Evolutionary conservation across 2,113 vertebrate genomes (phyloP), one percentile per base, ranked within the genome.

Genomic region (Diadophis punctatus): DNA sequence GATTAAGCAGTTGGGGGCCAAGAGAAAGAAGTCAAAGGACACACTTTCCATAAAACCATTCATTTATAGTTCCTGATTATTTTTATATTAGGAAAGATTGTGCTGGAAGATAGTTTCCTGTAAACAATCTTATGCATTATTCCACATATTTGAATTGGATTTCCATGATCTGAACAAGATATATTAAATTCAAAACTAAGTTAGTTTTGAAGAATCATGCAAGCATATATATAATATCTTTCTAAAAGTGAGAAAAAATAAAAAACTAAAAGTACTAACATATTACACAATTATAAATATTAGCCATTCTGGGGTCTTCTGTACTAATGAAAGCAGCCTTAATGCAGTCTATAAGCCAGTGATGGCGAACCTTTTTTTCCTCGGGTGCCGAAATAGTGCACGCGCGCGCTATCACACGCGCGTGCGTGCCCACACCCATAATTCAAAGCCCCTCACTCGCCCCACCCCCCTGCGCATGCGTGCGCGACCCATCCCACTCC

Each of bases 71-170:
- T 39, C 46, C 48, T 53, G 0, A 0, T 1, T 93, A 39, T 88
- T 93, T 51, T 85, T 92, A 25, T 91, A 96, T 43, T 93, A 16
- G 63, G 53, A 89, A 85, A 16, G 25, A 80, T 56, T 14, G 80
- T 86, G 88, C 86, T 43, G 1, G n/a, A 86, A 9, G 56, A 56
- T 34, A 53, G 6, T 68, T 95, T 94, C 30, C 46, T 23, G 8
- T 39, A 49, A 23, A 95, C 94, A 80, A 56, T 39, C 9, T 9
- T 49, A 6, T 46, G 27, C 39, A 27, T 34, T 43, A 18, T n/a
- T 63, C 11, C 27, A n/a, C 60, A n/a, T 63, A 63, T 63, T 63
- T 63, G 60, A 63, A 63, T 63, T 63, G 60, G 60, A 25, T 20
- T 18, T 30, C 27, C 9, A 88, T 88, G 30, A 20, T 51, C 51